These are phyloP conservation scores for Xestia sexstrigata DNA, from an alignment of 2,888 invertebrate species.

Conservation along the genomic window DNA sequence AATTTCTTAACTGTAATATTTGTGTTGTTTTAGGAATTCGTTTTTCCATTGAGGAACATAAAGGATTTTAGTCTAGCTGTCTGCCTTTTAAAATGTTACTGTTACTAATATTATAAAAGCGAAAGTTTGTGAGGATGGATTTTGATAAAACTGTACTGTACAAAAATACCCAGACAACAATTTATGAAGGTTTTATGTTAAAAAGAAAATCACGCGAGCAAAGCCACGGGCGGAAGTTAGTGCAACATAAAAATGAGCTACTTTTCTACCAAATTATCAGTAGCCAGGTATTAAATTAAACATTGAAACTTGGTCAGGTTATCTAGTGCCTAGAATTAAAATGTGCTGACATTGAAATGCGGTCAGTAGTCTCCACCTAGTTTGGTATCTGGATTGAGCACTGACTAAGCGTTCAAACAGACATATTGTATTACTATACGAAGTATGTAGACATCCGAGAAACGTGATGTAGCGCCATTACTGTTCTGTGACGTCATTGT, in stretches of 20 bases:
- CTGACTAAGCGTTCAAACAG: slow-evolving; percentile 29
- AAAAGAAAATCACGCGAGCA: background rate
- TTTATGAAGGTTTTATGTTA: background rate
- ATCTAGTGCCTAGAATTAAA: slow-evolving; percentile 12
- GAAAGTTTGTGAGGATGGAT: background rate
- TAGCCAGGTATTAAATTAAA: slow-evolving; percentile 6
- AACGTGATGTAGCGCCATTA: slow-evolving; percentile 8
- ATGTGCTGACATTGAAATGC: slow-evolving; percentile 25
- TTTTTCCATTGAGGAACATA: background rate
- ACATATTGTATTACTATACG: slow-evolving; percentile 9
- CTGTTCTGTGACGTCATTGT: slow-evolving; percentile 19
- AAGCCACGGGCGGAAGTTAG: background rate
- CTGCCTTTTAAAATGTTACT: background rate
- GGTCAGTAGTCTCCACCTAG: slow-evolving; percentile 36
- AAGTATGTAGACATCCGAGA: slow-evolving; percentile 3
- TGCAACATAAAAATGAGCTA: slow-evolving; percentile 7
- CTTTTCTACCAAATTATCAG: background rate
- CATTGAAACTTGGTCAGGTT: slow-evolving; percentile 42
- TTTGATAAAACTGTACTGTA: background rate
- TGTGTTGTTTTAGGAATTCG: background rate
- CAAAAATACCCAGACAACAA: too few species aligned
- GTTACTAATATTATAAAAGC: background rate
- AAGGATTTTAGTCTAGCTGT: background rate
- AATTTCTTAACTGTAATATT: too few species aligned
- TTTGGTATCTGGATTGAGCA: slow-evolving; percentile 29